Conservation (phyloP, 2,888 invertebrate species). For the Conchocele bisecta region DNA sequence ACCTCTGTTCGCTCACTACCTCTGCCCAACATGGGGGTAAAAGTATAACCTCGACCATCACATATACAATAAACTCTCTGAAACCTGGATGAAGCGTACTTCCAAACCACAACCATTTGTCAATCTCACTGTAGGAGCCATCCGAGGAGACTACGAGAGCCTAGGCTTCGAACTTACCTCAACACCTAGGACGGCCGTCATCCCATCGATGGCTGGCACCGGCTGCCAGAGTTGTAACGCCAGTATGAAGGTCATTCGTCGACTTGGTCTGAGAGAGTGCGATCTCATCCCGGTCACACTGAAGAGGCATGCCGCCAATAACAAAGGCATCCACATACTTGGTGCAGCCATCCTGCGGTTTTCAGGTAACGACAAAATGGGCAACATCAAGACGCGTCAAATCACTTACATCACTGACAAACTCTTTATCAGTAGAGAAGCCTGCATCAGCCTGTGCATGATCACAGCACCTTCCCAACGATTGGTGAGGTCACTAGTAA, state of each 20-base stretch:
- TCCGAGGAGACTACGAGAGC: constrained; percentile 31
- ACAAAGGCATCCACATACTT: constrained; percentile 62
- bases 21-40: no score
- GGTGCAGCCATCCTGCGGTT: constrained; percentile 64
- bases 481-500: no score
- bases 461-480: constrained; percentile 55
- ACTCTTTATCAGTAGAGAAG: constrained; percentile 65
- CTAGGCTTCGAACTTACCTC: constrained; percentile 42
- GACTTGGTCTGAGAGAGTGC: constrained; percentile 48
- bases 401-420: constrained; percentile 68
- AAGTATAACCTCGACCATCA: constrained; percentile 64
- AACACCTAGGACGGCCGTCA: no score
- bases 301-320: constrained; percentile 67
- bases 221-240: constrained; percentile 65
- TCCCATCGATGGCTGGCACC: constrained; percentile 59
- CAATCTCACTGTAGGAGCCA: constrained; percentile 16
- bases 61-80: constrained; percentile 43
- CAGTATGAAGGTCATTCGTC: constrained; percentile 52
- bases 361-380: constrained; percentile 27
- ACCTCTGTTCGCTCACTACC: no score
- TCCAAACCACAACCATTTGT: constrained; percentile 57
- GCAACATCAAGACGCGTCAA: constrained; percentile 61
- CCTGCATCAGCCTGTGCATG: constrained; percentile 61
- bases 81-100: constrained; percentile 31
- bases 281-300: constrained; percentile 69